These are phyloP conservation scores for Apogon hyalosoma DNA, from an alignment of 2,797 vertebrate species.

Conservation along the genomic window DNA sequence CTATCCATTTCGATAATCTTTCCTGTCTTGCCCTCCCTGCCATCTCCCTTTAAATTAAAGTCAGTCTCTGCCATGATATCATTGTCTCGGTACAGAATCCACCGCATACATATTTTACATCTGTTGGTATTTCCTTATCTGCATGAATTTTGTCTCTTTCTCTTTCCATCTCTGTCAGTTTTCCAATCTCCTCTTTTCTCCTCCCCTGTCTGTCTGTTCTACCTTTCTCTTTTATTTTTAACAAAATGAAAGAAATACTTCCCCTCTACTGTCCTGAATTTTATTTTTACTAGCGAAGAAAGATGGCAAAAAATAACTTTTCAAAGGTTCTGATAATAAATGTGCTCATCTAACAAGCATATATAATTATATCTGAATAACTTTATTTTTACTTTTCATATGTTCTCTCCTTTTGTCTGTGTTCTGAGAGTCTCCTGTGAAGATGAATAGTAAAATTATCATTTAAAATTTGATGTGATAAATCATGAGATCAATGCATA, in stretches of 20 bases:
- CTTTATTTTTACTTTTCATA: slow-evolving; percentile 19
- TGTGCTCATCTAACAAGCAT: slow-evolving; percentile 4
- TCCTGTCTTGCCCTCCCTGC: slow-evolving; percentile 22
- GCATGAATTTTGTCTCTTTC: slow-evolving; percentile 35
- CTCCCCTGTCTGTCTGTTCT: no score
- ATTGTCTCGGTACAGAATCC: slow-evolving; percentile 30
- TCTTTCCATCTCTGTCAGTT: slow-evolving; percentile 16
- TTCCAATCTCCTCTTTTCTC: not conserved
- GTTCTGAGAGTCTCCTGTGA: not conserved
- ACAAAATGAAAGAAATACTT: slow-evolving; percentile 4
- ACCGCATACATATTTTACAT: slow-evolving; percentile 45
- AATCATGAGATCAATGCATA: slow-evolving; percentile 29
- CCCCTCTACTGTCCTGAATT: slow-evolving; percentile 28
- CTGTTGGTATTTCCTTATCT: slow-evolving; percentile 20
- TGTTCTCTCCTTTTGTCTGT: slow-evolving; percentile 5
- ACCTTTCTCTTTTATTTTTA: not conserved
- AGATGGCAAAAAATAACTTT: slow-evolving; percentile 12
- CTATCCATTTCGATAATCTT: slow-evolving; percentile 34
- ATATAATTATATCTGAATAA: slow-evolving; percentile 12
- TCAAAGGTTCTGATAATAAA: slow-evolving; percentile 20
- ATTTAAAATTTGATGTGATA: slow-evolving; percentile 29
- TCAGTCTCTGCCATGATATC: slow-evolving; percentile 20
- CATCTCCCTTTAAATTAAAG: slow-evolving; percentile 47
- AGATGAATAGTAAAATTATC: slow-evolving; percentile 25
- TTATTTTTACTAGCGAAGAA: not conserved